A percentile compares a stretch with the other conserved stretches of the same genome.
Conservation (phyloP, 2,797 vertebrate species). For the Dryobates pubescens region DNA sequence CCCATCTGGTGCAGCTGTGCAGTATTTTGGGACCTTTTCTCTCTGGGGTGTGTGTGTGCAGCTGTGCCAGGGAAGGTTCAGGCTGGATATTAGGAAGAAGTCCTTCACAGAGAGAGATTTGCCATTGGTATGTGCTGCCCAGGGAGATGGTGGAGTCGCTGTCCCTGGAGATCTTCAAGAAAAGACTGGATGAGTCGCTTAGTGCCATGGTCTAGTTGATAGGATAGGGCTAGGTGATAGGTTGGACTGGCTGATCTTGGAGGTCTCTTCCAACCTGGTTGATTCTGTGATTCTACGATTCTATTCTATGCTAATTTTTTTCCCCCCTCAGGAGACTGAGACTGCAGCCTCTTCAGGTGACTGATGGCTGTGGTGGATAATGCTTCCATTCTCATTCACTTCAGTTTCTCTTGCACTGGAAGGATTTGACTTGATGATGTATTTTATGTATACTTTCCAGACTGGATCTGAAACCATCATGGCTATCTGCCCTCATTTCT, state of each 20-base stretch:
- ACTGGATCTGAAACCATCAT: neutral
- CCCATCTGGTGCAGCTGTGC: neutral
- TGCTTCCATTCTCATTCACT: neutral
- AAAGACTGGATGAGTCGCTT: too few relatives aligned
- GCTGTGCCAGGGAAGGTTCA: too few relatives aligned
- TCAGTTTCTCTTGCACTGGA: neutral
- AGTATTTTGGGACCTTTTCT: neutral
- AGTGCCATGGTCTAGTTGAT: too few relatives aligned
- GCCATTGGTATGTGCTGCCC: too few relatives aligned
- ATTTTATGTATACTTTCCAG: conserved; percentile 4
- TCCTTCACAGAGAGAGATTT: too few relatives aligned
- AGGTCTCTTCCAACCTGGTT: too few relatives aligned
- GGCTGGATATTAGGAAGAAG: too few relatives aligned
- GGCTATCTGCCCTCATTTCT: neutral
- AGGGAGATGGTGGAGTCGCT: too few relatives aligned
- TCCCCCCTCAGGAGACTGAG: neutral
- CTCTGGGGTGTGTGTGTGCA: neutral
- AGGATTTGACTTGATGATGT: neutral
- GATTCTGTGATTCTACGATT: too few relatives aligned
- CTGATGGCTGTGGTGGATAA: neutral
- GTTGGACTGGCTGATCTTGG: too few relatives aligned
- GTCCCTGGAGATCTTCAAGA: too few relatives aligned
- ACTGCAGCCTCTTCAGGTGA: neutral
- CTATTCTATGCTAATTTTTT: neutral
- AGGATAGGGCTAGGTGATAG: too few relatives aligned